A percentile compares a stretch with the other conserved stretches of the same genome.
phyloP scores from a whole-genome alignment of 2,888 invertebrate genomes.

The Aethes cnicana region DNA sequence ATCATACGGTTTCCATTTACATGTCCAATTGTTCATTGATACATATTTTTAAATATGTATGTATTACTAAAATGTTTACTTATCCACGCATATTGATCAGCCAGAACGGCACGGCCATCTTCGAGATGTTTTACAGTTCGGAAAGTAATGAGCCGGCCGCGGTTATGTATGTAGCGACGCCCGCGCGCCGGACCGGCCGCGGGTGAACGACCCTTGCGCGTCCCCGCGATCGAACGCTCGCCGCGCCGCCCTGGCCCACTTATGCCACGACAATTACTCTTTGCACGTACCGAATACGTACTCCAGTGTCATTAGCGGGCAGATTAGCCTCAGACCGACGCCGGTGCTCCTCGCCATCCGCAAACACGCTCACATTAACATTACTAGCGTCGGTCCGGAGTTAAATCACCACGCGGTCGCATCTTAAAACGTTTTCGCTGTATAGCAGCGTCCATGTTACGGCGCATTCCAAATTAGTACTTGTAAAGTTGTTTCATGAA shows the following conservation, averaged over 20 bases:
- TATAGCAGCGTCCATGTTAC: no score
- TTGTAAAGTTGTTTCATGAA: constrained; percentile 10
- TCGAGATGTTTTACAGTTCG: constrained; percentile 33
- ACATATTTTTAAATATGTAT: no score
- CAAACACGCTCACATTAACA: no score
- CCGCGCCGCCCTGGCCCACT: constrained; percentile 46
- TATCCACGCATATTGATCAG: constrained; percentile 35
- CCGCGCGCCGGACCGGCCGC: constrained; percentile 45
- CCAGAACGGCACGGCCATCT: constrained; percentile 38
- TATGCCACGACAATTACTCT: constrained; percentile 33
- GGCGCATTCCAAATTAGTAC: no score
- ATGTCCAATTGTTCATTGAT: neutral
- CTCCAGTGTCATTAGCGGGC: constrained; percentile 23
- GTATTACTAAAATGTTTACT: no score
- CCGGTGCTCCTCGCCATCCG: no score
- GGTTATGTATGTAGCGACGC: constrained; percentile 38
- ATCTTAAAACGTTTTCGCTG: no score
- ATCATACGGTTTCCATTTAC: no score
- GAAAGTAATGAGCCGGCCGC: constrained; percentile 33
- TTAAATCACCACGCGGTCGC: neutral
- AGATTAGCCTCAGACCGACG: constrained; percentile 7
- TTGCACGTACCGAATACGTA: constrained; percentile 29
- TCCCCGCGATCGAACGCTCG: constrained; percentile 69
- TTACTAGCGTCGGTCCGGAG: no score
- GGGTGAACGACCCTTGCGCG: constrained; percentile 75